These are phyloP conservation scores for Paedocypris sp. DNA, from an alignment of 2,113 vertebrate genomes.

Conservation along the genomic window DNA sequence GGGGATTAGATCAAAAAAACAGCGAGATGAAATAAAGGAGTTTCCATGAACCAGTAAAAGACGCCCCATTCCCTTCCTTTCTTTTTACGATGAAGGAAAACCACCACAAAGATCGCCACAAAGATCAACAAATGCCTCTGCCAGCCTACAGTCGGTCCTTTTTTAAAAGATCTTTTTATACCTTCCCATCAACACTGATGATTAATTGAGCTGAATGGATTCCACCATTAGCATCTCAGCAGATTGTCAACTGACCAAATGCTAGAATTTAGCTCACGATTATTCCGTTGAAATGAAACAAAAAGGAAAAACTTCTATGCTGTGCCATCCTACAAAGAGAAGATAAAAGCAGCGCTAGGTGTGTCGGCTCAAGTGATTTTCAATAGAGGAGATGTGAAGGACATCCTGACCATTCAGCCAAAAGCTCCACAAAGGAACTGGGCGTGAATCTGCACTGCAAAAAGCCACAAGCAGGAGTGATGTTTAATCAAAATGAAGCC, in stretches of 20 bases:
- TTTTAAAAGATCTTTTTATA: no score
- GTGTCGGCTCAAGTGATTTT: no score
- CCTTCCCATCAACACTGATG: no score
- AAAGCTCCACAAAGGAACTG: neutral
- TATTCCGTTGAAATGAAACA: no score
- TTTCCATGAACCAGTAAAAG: conserved; percentile 1
- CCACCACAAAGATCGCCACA: neutral
- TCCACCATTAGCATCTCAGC: no score
- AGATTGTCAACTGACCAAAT: no score
- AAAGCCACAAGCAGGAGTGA: neutral
- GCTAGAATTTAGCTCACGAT: no score
- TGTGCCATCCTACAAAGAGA: neutral
- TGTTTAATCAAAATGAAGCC: neutral
- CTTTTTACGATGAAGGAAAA: neutral
- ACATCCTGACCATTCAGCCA: neutral
- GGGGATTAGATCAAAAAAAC: conserved; percentile 4
- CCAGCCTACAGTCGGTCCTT: neutral
- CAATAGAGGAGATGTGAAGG: neutral
- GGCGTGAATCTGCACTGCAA: neutral
- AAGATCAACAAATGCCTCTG: neutral
- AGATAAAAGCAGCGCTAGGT: no score
- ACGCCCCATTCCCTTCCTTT: neutral
- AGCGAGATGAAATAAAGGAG: conserved; percentile 15
- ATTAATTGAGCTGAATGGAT: no score
- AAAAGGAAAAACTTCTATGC: neutral